These are phyloP conservation scores for Aleiodes alternator DNA, from an alignment of 2,888 invertebrate genomes.

Conservation along the genomic window DNA sequence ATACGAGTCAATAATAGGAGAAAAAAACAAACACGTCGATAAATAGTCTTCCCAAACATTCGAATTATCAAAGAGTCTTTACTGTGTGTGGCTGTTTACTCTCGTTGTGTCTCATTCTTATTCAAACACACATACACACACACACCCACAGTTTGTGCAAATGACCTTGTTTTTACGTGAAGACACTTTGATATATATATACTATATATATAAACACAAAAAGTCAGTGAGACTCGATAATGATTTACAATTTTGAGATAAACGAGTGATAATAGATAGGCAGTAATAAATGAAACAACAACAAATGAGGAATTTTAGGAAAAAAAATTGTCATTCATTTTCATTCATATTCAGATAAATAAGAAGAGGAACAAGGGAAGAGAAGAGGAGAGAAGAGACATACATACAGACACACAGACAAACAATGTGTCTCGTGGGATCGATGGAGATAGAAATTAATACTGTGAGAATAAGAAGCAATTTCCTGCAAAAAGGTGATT, in stretches of 20 bases:
- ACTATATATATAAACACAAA: too few species aligned
- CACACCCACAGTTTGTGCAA: neutral
- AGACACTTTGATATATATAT: too few species aligned
- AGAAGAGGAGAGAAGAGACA: neutral
- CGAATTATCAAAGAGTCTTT: neutral
- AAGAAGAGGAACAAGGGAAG: neutral
- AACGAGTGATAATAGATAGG: slow-evolving; percentile 6
- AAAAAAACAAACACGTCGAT: neutral
- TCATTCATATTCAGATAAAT: too few species aligned
- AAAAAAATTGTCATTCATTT: neutral
- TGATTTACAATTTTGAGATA: slow-evolving; percentile 21
- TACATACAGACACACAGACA: neutral
- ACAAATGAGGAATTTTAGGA: neutral
- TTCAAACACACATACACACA: neutral
- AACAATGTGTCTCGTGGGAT: slow-evolving; percentile 30
- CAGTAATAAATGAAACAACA: neutral
- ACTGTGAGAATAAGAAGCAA: slow-evolving; percentile 19
- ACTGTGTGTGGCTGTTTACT: neutral
- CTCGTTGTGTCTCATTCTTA: neutral
- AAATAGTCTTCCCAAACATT: slow-evolving; percentile 11
- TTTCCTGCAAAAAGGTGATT: slow-evolving; percentile 4
- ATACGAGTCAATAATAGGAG: slow-evolving; percentile 8
- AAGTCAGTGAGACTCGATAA: neutral
- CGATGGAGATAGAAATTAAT: slow-evolving; percentile 5
- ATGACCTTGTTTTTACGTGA: slow-evolving; percentile 9